phyloP scores from a whole-genome alignment of 2,797 vertebrate genomes.

The Scleropages formosus region DNA sequence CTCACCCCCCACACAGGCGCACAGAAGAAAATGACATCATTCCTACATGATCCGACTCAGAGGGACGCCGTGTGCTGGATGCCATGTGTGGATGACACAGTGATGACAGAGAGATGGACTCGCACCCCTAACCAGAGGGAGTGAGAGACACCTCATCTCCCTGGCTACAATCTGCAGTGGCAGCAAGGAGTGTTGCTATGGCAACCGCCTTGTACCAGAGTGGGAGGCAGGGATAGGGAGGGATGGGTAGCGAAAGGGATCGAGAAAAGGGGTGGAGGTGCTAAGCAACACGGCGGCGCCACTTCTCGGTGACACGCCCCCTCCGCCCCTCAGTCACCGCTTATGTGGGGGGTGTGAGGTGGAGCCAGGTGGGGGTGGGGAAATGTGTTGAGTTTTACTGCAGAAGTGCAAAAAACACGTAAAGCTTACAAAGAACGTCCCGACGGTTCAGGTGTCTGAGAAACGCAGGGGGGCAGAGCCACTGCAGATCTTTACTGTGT shows the following conservation, averaged over 20 bases:
- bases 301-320: neutral
- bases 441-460: constrained; percentile 30
- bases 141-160: neutral
- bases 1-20: too few relatives aligned
- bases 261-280: neutral
- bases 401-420: constrained; percentile 4
- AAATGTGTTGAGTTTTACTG: constrained; percentile 16
- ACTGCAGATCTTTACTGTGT: neutral
- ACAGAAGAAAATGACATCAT: too few relatives aligned
- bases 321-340: constrained; percentile 24
- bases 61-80: too few relatives aligned
- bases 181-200: constrained; percentile 1
- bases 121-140: too few relatives aligned
- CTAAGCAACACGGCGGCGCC: constrained; percentile 19
- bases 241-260: constrained; percentile 23
- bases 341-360: constrained; percentile 16
- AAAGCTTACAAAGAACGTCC: neutral
- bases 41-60: too few relatives aligned
- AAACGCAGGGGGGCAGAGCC: constrained; percentile 36
- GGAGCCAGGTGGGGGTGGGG: neutral
- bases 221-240: neutral
- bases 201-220: constrained; percentile 1
- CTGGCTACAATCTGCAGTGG: neutral
- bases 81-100: too few relatives aligned
- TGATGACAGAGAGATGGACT: too few relatives aligned